Evolutionary conservation across 2,113 vertebrate species (phyloP), one percentile per base, ranked within the genome.

Genomic region (Thamnaconus septentrionalis): DNA sequence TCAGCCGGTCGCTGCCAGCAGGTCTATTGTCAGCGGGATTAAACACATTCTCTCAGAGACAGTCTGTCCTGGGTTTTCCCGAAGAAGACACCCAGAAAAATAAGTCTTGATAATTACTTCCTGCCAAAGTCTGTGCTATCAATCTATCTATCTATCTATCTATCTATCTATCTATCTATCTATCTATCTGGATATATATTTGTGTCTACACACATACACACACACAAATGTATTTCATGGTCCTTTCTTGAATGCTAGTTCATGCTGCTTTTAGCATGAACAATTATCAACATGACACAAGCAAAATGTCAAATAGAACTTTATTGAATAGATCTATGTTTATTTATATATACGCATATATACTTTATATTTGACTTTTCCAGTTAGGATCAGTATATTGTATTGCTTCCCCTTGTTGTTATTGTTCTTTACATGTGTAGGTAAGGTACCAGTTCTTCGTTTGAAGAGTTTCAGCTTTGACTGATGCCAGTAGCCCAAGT

Each of bases 241-340:
- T 31, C 18, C 18, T 31, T 31, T 31, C 18, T 31, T 31, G 18
- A 31, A 31, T 31, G 18, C 18, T 31, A 31, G 18, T 31, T 31
- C 18, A 31, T 31, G 18, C 18, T 31, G 18, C 18, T 31, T 31
- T 31, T 31, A 31, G 18, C 18, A 31, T 31, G 1, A 31, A 31
- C 18, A 83, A 71, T 43, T 67, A 88, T 4, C 7, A 18, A 77
- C 63, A 53, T 1, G 5, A 84, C 73, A 53, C 67, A 59, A 56
- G 1, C 8, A 10, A 5, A 41, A 53, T 82, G 85, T 88, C 80
- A 84, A 84, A 88, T 82, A 85, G 82, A 90, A 86, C 71, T 90
- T 89, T 91, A 89, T 87, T 90, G 77, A 82, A 85, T 85, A 84
- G 82, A 83, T 82, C 63, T 87, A 77, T 83, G 78, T 75, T 82